A percentile compares a stretch with the other conserved stretches of the same genome.
Conservation (phyloP, 2,888 invertebrate species). For the Cerceris ruficornis region DNA sequence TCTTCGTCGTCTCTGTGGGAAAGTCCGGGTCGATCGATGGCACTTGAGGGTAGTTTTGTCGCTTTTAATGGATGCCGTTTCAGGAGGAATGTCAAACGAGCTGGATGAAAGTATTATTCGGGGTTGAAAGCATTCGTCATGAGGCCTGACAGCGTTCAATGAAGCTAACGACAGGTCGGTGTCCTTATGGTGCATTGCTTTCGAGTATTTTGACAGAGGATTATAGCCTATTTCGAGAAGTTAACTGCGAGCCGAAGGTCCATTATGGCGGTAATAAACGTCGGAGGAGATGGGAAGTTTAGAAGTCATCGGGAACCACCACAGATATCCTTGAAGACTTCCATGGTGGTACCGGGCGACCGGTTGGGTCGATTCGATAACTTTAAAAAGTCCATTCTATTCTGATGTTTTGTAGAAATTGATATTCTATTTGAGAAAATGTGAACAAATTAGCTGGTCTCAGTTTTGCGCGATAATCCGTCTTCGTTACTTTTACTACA, state of each 20-base stretch:
- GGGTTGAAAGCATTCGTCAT: constrained; percentile 20
- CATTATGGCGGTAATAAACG: not conserved
- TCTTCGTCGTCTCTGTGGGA: constrained; percentile 53
- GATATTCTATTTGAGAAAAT: too few species aligned
- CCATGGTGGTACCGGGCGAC: not conserved
- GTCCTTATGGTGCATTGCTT: constrained; percentile 18
- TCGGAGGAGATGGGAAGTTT: not conserved
- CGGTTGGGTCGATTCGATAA: too few species aligned
- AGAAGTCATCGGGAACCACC: not conserved
- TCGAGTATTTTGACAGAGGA: constrained; percentile 23
- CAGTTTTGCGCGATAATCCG: too few species aligned
- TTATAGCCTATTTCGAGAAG: not conserved
- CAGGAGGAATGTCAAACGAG: not conserved
- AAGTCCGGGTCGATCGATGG: constrained; percentile 47
- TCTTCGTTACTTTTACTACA: too few species aligned
- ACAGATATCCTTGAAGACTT: not conserved
- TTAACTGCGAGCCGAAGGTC: not conserved
- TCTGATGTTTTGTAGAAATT: too few species aligned
- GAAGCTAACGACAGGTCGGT: constrained; percentile 2
- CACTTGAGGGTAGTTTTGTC: constrained; percentile 1
- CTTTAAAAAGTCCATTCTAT: too few species aligned
- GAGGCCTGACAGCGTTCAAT: not conserved
- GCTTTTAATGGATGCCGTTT: constrained; percentile 48
- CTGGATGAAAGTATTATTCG: constrained; percentile 25
- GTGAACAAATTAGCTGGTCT: too few species aligned